Evolutionary conservation across 2,797 vertebrate species (phyloP).

Genomic region (Anguilla megastoma): DNA sequence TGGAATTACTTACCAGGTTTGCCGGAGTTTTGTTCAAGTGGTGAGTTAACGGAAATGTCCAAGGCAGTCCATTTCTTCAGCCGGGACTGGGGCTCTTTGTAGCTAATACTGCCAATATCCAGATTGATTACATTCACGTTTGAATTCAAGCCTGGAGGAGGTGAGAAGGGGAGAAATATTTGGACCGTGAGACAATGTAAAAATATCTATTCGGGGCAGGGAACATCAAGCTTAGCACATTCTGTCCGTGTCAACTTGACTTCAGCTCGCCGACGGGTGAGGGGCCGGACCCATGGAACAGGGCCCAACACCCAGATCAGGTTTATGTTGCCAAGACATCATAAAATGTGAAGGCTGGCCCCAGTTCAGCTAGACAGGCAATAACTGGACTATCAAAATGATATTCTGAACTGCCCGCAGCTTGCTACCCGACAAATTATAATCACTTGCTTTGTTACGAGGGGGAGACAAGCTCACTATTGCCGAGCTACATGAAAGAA

Average conservation of each 20-base stretch:
- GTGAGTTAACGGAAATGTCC: constrained; percentile 86
- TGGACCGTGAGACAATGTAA: constrained; percentile 13
- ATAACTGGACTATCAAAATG: not conserved
- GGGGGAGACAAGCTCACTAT: not conserved
- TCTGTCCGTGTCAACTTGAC: constrained; percentile 13
- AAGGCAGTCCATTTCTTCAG: constrained; percentile 96
- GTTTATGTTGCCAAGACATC: constrained; percentile 16
- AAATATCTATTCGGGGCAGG: constrained; percentile 12
- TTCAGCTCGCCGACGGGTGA: not conserved
- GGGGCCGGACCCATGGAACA: not conserved
- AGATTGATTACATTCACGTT: constrained; percentile 96
- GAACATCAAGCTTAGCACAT: constrained; percentile 21
- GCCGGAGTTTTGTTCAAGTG: constrained; percentile 96
- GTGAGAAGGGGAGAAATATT: constrained; percentile 23
- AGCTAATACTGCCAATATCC: constrained; percentile 87
- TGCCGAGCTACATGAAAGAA: constrained; percentile 4
- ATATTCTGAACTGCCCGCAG: not conserved
- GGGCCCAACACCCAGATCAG: not conserved
- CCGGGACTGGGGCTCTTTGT: constrained; percentile 96
- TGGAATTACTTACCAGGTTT: constrained; percentile 83
- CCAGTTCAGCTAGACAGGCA: not conserved
- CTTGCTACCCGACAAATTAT: not conserved
- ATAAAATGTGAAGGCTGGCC: not conserved
- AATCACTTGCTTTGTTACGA: not conserved
- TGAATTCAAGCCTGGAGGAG: constrained; percentile 86